Evolutionary conservation across 2,797 vertebrate genomes (phyloP).

Genomic region (Garrulus glandarius): DNA sequence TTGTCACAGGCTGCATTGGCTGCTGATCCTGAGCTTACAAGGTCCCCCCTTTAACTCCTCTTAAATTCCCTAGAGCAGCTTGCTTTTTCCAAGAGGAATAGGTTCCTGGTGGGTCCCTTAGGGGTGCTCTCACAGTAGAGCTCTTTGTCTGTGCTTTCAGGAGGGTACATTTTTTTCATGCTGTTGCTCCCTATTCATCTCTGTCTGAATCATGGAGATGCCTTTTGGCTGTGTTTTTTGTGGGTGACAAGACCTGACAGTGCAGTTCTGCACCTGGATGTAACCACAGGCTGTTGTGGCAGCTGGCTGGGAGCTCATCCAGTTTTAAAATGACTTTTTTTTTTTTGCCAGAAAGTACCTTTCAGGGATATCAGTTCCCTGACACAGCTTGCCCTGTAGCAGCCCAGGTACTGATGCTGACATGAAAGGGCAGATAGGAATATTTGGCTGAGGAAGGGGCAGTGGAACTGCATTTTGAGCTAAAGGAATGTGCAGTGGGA

Average conservation of each 20-base stretch:
- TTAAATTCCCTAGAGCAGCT: accelerated
- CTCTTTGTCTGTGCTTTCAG: neutral
- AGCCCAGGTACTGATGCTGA: neutral
- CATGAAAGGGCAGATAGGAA: neutral
- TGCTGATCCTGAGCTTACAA: neutral
- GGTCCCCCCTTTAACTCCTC: neutral
- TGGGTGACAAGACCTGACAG: neutral
- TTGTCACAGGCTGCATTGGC: neutral
- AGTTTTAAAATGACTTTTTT: neutral
- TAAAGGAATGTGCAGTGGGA: neutral
- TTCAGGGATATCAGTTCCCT: neutral
- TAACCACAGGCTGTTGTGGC: slow-evolving; percentile 12
- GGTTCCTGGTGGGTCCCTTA: neutral
- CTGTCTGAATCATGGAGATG: neutral
- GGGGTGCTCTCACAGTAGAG: neutral
- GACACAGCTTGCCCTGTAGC: neutral
- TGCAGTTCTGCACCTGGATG: slow-evolving; percentile 22
- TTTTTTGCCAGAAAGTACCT: neutral
- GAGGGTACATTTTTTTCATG: neutral
- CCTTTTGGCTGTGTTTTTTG: slow-evolving; percentile 11
- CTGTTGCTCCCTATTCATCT: neutral
- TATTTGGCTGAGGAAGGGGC: neutral
- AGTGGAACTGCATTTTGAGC: neutral
- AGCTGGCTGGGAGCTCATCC: neutral
- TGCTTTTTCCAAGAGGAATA: neutral